phyloP scores from a whole-genome alignment of 2,113 vertebrate genomes.

The Bubo bubo region DNA sequence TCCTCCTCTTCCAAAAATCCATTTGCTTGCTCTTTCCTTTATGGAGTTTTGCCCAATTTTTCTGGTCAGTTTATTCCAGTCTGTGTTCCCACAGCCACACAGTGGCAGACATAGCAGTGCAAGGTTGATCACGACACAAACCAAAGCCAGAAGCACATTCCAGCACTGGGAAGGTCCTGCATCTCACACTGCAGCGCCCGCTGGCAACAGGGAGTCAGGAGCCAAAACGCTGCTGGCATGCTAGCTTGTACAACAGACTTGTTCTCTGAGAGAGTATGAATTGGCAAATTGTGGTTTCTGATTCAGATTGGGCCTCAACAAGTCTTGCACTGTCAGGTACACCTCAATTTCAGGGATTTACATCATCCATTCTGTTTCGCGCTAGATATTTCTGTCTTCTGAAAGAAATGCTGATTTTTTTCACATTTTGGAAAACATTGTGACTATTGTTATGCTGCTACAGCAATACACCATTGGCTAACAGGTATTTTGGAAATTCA shows the following conservation, averaged over 20 bases:
- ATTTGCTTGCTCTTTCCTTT: not conserved
- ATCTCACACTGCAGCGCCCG: rapidly evolving
- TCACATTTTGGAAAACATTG: not conserved
- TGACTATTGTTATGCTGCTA: not conserved
- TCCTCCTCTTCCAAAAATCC: not conserved
- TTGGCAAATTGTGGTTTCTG: not conserved
- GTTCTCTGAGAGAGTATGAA: not conserved
- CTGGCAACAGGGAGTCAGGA: not conserved
- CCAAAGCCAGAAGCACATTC: not conserved
- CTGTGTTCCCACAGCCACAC: rapidly evolving
- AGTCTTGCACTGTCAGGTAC: not conserved
- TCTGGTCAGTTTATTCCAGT: not conserved
- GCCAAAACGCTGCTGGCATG: rapidly evolving
- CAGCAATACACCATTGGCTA: not conserved
- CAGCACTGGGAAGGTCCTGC: rapidly evolving
- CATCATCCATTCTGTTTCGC: not conserved
- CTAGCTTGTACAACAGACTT: not conserved
- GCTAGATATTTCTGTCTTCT: not conserved
- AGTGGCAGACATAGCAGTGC: not conserved
- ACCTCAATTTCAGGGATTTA: not conserved
- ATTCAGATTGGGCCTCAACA: not conserved
- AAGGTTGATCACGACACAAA: rapidly evolving
- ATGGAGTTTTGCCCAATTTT: not conserved
- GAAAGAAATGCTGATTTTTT: not conserved
- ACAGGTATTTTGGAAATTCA: not conserved